These are phyloP conservation scores for Amphiura filiformis DNA, from an alignment of 35 echinoderm and acorn worm genomes.

Conservation along the genomic window DNA sequence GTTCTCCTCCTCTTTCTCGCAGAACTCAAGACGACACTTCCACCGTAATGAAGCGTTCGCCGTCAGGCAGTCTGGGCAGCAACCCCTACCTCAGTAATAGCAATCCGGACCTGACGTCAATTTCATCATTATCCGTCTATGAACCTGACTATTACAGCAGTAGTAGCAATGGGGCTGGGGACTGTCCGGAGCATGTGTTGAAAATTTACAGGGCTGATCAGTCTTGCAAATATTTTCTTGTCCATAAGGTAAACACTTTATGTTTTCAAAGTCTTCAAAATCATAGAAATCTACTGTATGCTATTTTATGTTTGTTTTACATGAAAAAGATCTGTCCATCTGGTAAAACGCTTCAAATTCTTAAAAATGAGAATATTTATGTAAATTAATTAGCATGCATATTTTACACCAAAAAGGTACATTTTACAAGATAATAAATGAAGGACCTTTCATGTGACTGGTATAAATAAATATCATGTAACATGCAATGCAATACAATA, in stretches of 20 bases:
- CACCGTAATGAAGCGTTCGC: constrained; percentile 44
- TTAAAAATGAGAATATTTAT: background rate
- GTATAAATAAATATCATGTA: no score
- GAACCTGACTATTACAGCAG: constrained; percentile 25
- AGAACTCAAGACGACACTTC: constrained; percentile 75
- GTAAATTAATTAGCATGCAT: background rate
- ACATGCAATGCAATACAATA: no score
- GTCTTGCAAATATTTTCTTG: constrained; percentile 97
- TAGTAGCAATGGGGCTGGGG: constrained; percentile 25
- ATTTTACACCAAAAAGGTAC: background rate
- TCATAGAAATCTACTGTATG: background rate
- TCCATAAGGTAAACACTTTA: constrained; percentile 97
- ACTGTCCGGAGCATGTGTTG: constrained; percentile 88
- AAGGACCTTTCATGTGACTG: no score
- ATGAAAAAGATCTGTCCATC: background rate
- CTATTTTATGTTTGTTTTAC: background rate
- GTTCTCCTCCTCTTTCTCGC: background rate
- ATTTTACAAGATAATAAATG: background rate
- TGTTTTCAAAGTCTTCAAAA: background rate
- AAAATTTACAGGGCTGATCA: constrained; percentile 93
- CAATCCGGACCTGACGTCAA: constrained; percentile 88
- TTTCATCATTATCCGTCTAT: constrained; percentile 25
- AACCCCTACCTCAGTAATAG: constrained; percentile 93
- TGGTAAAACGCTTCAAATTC: background rate
- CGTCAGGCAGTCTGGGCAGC: constrained; percentile 65